Conservation (phyloP, 1,140 invertebrate species). For the Temnothorax curvispinosus region DNA sequence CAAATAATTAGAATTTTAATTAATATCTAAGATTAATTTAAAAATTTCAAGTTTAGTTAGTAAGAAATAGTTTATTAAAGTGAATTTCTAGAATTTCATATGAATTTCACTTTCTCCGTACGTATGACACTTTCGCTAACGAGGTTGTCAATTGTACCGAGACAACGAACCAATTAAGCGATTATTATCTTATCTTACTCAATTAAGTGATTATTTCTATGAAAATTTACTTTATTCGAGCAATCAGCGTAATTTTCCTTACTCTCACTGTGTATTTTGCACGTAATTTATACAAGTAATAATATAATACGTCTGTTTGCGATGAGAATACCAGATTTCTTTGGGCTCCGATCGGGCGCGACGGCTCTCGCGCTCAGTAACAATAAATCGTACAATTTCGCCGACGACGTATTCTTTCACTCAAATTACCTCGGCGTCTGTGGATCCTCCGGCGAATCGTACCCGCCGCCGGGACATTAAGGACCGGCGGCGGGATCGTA, state of each 20-base stretch:
- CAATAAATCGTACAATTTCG: conserved; percentile 74
- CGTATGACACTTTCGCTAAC: neutral
- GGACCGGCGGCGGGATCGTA: conserved; percentile 35
- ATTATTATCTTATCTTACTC: neutral
- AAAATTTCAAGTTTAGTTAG: neutral
- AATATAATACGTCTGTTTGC: neutral
- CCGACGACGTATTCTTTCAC: conserved; percentile 70
- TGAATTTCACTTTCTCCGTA: neutral
- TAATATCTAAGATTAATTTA: neutral
- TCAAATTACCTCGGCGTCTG: conserved; percentile 50
- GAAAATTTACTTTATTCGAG: neutral
- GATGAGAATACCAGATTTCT: neutral
- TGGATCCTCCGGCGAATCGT: conserved; percentile 43
- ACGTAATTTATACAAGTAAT: neutral
- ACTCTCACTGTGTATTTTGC: neutral
- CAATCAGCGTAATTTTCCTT: neutral
- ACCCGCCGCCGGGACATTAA: conserved; percentile 27
- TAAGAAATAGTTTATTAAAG: neutral
- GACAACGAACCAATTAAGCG: neutral
- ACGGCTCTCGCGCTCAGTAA: neutral
- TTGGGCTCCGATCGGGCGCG: neutral
- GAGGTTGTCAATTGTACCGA: neutral
- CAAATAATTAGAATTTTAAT: neutral
- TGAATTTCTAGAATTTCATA: neutral
- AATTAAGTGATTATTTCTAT: conserved; percentile 9